Conservation (phyloP, 2,113 vertebrate species). For the Lycocorax pyrrhopterus region DNA sequence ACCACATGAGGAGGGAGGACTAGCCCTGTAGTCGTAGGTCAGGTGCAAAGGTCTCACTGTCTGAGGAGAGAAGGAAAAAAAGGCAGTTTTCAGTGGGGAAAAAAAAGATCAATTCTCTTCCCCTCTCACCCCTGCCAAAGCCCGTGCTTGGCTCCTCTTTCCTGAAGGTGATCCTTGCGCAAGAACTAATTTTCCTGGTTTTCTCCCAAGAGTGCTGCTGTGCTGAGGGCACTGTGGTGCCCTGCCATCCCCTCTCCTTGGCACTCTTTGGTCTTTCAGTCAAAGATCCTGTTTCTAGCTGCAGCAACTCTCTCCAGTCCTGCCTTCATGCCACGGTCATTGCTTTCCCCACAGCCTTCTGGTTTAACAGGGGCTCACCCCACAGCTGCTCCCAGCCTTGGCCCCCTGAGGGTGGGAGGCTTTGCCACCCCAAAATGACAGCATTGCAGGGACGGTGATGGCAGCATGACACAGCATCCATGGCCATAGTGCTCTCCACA, state of each 20-base stretch:
- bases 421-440: neutral
- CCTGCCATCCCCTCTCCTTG: neutral
- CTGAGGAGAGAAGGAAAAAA: neutral
- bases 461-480: neutral
- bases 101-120: neutral
- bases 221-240: neutral
- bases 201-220: neutral
- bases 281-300: neutral
- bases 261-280: neutral
- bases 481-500: neutral
- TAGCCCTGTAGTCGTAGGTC: neutral
- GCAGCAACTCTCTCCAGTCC: neutral
- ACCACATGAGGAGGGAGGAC: slow-evolving; percentile 32
- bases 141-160: neutral
- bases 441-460: fast-evolving
- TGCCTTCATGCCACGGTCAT: fast-evolving
- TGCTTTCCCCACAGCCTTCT: neutral
- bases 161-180: neutral
- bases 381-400: neutral
- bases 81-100: neutral
- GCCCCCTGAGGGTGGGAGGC: fast-evolving
- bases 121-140: neutral
- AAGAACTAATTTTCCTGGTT: neutral
- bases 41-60: neutral
- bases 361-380: neutral